Evolutionary conservation across 2,888 invertebrate genomes (phyloP).

Genomic region (Cephus sareptanus): DNA sequence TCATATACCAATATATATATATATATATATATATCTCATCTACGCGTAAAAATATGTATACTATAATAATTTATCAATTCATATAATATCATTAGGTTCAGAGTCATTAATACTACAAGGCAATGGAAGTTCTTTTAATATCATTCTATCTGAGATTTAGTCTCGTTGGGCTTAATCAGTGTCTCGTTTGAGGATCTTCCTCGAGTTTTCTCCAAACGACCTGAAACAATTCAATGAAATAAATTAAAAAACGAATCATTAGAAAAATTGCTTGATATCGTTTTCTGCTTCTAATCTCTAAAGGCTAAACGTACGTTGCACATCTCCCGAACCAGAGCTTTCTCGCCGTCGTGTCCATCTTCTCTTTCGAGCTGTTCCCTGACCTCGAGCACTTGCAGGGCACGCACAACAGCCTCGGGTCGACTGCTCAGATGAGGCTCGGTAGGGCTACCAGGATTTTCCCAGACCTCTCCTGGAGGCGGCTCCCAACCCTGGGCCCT

Average conservation of each 20-base stretch:
- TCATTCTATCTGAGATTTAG: conserved; percentile 10
- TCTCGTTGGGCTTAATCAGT: conserved; percentile 30
- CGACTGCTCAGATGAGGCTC: conserved; percentile 72
- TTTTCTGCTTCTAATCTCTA: background rate
- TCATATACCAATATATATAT: conserved; percentile 20
- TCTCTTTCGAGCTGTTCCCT: conserved; percentile 87
- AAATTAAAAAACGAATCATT: background rate
- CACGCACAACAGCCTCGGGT: conserved; percentile 93
- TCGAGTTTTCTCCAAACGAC: conserved; percentile 93
- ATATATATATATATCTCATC: conserved; percentile 18
- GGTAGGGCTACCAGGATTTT: conserved; percentile 49
- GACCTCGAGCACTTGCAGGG: conserved; percentile 91
- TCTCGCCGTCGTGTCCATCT: conserved; percentile 82
- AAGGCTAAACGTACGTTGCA: conserved; percentile 78
- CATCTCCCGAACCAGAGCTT: conserved; percentile 94
- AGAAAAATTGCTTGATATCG: background rate
- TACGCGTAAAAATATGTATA: conserved; percentile 27
- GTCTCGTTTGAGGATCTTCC: conserved; percentile 77
- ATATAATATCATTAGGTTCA: conserved; percentile 21
- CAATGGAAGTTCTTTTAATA: conserved; percentile 7
- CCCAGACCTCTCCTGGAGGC: conserved; percentile 59
- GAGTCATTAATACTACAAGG: conserved; percentile 25
- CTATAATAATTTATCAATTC: conserved; percentile 9
- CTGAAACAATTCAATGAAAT: conserved; percentile 60
- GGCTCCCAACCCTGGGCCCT: conserved; percentile 59